These are phyloP conservation scores for Dicyrtoma fusca DNA, from an alignment of 2,888 invertebrate species.

Conservation along the genomic window DNA sequence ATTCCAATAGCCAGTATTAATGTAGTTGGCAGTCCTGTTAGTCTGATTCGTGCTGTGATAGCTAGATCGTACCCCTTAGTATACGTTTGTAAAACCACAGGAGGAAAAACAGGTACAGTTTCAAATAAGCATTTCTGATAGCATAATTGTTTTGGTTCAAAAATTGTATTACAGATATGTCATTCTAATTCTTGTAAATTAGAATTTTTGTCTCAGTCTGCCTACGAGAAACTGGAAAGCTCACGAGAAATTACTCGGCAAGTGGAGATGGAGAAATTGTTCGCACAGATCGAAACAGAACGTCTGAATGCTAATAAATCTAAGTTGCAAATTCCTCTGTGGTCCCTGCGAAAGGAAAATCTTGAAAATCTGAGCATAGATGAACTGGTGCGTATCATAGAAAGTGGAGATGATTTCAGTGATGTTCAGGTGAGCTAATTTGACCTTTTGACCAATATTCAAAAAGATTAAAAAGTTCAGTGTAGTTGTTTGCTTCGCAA, in stretches of 20 bases:
- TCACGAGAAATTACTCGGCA: conserved; percentile 60
- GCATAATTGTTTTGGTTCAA: no score
- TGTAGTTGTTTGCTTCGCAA: neutral
- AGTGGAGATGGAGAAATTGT: conserved; percentile 56
- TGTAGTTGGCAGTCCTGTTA: neutral
- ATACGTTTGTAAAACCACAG: neutral
- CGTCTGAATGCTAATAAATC: neutral
- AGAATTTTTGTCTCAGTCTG: conserved; percentile 60
- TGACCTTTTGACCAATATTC: no score
- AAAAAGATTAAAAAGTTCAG: no score
- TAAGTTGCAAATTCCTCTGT: conserved; percentile 21
- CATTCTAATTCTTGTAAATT: neutral
- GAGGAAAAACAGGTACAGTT: neutral
- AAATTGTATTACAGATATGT: no score
- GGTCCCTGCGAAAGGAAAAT: conserved; percentile 58
- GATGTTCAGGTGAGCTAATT: conserved; percentile 14
- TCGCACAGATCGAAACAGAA: conserved; percentile 57
- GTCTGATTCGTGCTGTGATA: neutral
- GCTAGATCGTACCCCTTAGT: conserved; percentile 4
- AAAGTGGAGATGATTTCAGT: conserved; percentile 12
- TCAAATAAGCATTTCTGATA: neutral
- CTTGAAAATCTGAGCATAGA: conserved; percentile 60
- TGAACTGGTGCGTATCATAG: conserved; percentile 59
- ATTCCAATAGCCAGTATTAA: neutral
- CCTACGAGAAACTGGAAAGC: conserved; percentile 61